Evolutionary conservation across 2,113 vertebrate genomes (phyloP).

Genomic region (Chamaea fasciata): DNA sequence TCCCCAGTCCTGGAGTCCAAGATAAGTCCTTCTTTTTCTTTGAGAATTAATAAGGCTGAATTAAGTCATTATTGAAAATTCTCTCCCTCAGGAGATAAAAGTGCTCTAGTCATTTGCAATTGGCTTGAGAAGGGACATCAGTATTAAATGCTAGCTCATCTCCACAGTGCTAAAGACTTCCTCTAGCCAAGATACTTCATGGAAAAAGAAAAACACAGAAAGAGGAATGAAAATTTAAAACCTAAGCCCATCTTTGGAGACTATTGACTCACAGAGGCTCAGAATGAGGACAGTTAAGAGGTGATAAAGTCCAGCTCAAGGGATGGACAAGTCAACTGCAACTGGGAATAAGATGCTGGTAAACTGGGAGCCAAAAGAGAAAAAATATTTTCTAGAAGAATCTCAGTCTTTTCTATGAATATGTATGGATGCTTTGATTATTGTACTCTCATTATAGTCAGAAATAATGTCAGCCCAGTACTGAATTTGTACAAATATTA

Average conservation of each 20-base stretch:
- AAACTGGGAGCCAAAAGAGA: neutral
- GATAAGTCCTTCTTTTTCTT: slow-evolving; percentile 7
- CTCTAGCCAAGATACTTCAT: neutral
- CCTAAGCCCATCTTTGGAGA: neutral
- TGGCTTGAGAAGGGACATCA: neutral
- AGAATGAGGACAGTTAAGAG: neutral
- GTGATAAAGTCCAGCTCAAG: neutral
- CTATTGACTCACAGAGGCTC: neutral
- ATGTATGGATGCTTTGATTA: neutral
- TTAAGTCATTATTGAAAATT: slow-evolving; percentile 4
- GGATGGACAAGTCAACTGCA: neutral
- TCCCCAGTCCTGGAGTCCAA: neutral
- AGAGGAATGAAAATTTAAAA: neutral
- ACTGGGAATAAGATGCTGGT: neutral
- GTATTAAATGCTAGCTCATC: neutral
- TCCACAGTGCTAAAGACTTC: neutral
- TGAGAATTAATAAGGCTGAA: neutral
- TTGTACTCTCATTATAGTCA: neutral
- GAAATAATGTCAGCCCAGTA: neutral
- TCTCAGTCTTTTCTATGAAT: neutral
- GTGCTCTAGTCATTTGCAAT: neutral
- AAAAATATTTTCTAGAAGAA: neutral
- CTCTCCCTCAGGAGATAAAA: neutral
- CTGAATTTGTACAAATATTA: neutral
- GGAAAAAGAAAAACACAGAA: neutral